Evolutionary conservation across 2,797 vertebrate species (phyloP).

Genomic region (Euthynnus affinis): DNA sequence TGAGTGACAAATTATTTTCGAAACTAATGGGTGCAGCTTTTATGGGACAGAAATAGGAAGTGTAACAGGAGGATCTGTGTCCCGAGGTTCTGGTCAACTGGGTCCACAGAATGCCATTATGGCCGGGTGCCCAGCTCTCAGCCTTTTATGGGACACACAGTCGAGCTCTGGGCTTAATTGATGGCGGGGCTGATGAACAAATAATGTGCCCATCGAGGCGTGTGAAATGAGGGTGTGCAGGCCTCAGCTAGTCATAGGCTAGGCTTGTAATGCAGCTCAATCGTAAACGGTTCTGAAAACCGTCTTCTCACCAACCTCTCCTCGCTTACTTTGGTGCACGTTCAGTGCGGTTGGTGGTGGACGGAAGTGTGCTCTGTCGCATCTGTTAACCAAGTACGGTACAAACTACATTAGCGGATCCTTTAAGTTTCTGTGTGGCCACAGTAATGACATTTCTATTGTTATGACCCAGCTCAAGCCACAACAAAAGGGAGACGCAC

Average conservation of each 20-base stretch:
- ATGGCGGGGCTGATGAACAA: constrained; percentile 42
- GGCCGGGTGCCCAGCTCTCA: constrained; percentile 62
- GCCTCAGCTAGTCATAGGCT: neutral
- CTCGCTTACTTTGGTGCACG: neutral
- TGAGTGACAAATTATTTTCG: constrained; percentile 39
- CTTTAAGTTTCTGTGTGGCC: neutral
- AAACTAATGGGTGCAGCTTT: constrained; percentile 42
- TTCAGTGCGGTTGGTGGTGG: constrained; percentile 16
- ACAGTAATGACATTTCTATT: constrained; percentile 1
- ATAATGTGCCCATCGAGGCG: constrained; percentile 61
- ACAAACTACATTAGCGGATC: neutral
- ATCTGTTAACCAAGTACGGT: neutral
- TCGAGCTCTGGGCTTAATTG: constrained; percentile 57
- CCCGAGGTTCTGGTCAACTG: constrained; percentile 70
- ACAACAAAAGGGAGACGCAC: no score
- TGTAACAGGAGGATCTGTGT: constrained; percentile 68
- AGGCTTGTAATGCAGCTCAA: constrained; percentile 1
- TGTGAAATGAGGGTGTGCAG: constrained; percentile 17
- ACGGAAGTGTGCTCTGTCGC: neutral
- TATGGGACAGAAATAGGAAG: constrained; percentile 76
- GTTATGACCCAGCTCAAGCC: no score
- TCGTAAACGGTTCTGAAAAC: neutral
- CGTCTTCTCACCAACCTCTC: neutral
- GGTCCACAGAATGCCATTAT: constrained; percentile 69
- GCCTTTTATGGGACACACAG: constrained; percentile 61